phyloP scores from a whole-genome alignment of 2,888 invertebrate genomes.

The Serrognathus titanus region DNA sequence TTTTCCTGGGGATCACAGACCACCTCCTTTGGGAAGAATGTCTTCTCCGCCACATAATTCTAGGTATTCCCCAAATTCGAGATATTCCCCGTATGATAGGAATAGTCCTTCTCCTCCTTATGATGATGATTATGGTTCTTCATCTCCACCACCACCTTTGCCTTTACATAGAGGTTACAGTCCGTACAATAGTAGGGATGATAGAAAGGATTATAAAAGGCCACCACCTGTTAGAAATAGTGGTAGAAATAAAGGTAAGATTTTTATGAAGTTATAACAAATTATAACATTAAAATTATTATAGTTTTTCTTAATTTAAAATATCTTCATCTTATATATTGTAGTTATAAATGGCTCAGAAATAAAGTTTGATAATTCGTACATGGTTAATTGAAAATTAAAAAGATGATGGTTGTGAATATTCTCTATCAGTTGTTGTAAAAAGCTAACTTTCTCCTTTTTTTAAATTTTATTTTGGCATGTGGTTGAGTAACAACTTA shows the following conservation, averaged over 20 bases:
- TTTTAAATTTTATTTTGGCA: neutral
- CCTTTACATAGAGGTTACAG: constrained; percentile 49
- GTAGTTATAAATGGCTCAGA: no score
- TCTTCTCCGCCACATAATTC: constrained; percentile 52
- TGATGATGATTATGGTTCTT: constrained; percentile 63
- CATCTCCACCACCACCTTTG: constrained; percentile 50
- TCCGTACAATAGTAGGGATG: constrained; percentile 38
- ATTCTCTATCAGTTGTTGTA: no score
- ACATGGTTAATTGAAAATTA: no score
- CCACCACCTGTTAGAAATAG: constrained; percentile 30
- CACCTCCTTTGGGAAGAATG: constrained; percentile 55
- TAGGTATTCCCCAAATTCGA: constrained; percentile 56
- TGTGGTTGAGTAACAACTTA: neutral
- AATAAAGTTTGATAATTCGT: neutral
- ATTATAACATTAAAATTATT: no score
- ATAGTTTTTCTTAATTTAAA: no score
- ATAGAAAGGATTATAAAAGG: constrained; percentile 43
- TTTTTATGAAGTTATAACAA: neutral
- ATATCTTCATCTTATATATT: neutral
- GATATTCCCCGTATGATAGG: constrained; percentile 53
- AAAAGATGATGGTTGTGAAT: no score
- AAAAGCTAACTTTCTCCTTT: neutral
- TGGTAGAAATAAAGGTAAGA: constrained; percentile 39
- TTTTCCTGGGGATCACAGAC: constrained; percentile 53
- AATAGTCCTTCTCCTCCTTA: constrained; percentile 59